Conservation (phyloP, 2,888 invertebrate species). For the Drosophila fungiperda region DNA sequence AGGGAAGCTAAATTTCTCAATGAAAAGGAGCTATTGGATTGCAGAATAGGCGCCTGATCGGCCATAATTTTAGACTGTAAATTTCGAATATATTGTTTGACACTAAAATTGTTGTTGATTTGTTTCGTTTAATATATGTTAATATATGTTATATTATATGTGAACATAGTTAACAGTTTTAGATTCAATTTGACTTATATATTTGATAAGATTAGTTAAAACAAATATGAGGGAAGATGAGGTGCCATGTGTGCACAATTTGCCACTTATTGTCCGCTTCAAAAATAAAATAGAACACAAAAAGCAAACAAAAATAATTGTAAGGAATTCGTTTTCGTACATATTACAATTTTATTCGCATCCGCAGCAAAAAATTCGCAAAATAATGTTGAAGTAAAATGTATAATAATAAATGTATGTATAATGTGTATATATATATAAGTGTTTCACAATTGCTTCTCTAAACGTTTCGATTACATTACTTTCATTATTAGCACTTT, state of each 20-base stretch:
- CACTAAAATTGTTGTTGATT: constrained; percentile 1
- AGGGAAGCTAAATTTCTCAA: not conserved
- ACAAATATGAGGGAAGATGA: constrained; percentile 17
- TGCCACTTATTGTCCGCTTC: constrained; percentile 63
- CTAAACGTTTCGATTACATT: constrained; percentile 48
- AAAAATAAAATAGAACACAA: constrained; percentile 30
- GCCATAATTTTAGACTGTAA: constrained; percentile 16
- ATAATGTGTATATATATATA: constrained; percentile 54
- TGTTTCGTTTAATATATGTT: constrained; percentile 19
- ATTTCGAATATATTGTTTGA: constrained; percentile 12
- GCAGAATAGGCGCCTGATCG: no score
- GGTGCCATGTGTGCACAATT: constrained; percentile 2
- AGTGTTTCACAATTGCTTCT: constrained; percentile 61
- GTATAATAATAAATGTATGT: constrained; percentile 48
- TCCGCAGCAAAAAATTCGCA: constrained; percentile 63
- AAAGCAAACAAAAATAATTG: constrained; percentile 29
- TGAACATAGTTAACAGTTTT: constrained; percentile 40
- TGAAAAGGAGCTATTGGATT: not conserved
- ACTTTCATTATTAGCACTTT: constrained; percentile 65
- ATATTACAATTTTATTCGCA: constrained; percentile 71
- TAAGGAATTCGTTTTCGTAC: constrained; percentile 41
- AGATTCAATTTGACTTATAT: constrained; percentile 36
- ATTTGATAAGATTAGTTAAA: constrained; percentile 68
- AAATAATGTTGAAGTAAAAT: constrained; percentile 48
- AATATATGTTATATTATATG: constrained; percentile 24